Conservation (phyloP, 2,888 invertebrate species). For the Trachelus iudaicus region DNA sequence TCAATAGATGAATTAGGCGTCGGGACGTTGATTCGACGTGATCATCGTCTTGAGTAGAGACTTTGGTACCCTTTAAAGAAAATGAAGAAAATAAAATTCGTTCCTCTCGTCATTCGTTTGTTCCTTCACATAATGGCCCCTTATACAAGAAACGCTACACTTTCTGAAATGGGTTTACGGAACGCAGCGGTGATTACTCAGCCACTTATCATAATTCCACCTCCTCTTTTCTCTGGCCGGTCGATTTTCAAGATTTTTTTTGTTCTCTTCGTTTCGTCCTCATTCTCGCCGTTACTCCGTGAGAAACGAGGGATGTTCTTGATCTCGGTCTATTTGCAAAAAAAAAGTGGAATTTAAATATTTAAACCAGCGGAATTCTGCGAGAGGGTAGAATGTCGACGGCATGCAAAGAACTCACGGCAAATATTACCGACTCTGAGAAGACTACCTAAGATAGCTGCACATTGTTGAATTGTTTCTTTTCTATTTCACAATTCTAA, state of each 20-base stretch:
- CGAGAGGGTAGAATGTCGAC: constrained; percentile 31
- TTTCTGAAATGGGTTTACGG: constrained; percentile 16
- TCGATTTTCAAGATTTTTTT: constrained; percentile 16
- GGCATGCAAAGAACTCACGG: constrained; percentile 45
- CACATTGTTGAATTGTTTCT: too few species aligned
- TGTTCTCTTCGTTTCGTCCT: background rate
- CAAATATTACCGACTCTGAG: constrained; percentile 47
- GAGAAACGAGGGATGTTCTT: background rate
- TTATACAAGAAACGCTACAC: background rate
- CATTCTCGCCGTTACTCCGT: background rate
- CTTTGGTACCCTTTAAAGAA: too few species aligned
- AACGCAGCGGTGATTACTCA: constrained; percentile 30
- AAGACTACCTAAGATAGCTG: too few species aligned
- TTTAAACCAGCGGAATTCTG: constrained; percentile 34
- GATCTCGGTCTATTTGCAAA: constrained; percentile 30
- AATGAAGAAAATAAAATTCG: too few species aligned
- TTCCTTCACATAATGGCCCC: background rate
- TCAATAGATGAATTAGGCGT: too few species aligned
- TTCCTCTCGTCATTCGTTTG: constrained; percentile 15
- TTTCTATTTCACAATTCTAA: too few species aligned
- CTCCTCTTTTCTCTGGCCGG: constrained; percentile 11
- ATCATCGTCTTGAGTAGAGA: too few species aligned
- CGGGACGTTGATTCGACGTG: too few species aligned
- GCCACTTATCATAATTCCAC: constrained; percentile 37
- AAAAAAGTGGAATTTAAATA: constrained; percentile 53